Evolutionary conservation across 2,888 invertebrate genomes (phyloP), one percentile per base, ranked within the genome.

Genomic region (Ectemnius continuus): DNA sequence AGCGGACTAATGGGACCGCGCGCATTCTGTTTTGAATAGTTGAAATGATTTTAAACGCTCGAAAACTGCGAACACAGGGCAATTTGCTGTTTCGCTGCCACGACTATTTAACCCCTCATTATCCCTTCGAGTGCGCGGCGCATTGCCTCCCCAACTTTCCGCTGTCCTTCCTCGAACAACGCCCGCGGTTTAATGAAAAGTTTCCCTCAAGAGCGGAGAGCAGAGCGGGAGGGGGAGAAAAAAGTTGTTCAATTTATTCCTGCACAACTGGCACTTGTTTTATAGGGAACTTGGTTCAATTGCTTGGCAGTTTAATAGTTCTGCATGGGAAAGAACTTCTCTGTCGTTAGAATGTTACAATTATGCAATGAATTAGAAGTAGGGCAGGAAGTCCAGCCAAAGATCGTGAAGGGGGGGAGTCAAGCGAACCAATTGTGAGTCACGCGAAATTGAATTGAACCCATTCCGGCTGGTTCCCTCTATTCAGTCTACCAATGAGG

Each of bases 41-140:
- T 52, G 52, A 52, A 16, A 52, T 14, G n/a, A 16, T 16, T 52
- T 52, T 52, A 16, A 52, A 16, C 52, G 52, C 52, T 16, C 14
- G 14, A 52, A 52, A 52, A 52, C 52, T 52, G 16, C 52, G 52
- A 52, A 52, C 14, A 52, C 36, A 6, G 52, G 16, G 52, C n/a
- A 52, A 52, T 16, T 36, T 52, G 52, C 52, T 52, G 52, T 52
- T 52, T 52, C 52, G 36, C 52, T 14, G 36, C 52, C 5, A 14
- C n/a, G n/a, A 14, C 52, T 52, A 16, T 16, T 52, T 52, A 52
- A 52, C 52, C n/a, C 16, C 52, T 52, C 52, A 52, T 52, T 52
- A 52, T 52, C 52, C 52, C n/a, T 52, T 52, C 52, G n/a, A 52
- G 16, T 16, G 14, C 14, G 14, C 52, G 1, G 36, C 36, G 36